Evolutionary conservation across 2,888 invertebrate species (phyloP), one percentile per base, ranked within the genome.

Genomic region (Latrodectus hesperus): DNA sequence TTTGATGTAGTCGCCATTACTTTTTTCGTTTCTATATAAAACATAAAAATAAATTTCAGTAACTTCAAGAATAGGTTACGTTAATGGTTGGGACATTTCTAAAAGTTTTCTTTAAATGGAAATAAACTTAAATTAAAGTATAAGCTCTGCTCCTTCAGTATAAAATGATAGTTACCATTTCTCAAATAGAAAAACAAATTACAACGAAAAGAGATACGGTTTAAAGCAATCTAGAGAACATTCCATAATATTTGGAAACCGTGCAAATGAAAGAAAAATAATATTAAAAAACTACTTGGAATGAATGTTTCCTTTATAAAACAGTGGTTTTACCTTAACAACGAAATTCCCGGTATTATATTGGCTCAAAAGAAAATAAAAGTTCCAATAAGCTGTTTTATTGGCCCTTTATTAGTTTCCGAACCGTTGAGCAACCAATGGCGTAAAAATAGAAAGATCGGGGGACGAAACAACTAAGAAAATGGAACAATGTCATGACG

Each of bases 401-500:
- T 70, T 82, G 55, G 55, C 22, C 75, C 60, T 82, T 82, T 82
- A 82, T 82, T 82, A 75, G 60, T 75, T 82, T 82, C 82, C 70
- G 68, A 51, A 70, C 51, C 82, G 68, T 75, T 82, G 75, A 82
- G 53, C 74, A 75, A 22, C 55, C 75, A 75, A 60, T 75, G 74
- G 60, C 74, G 75, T 68, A 75, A 55, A 82, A 67, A 68, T 17
- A 70, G 70, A n/a, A 67, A 68, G 55, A 73, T 72, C 81, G 65
- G 81, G 52, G 64, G 22, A 16, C 53, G 22, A 22, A 22, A 11
- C 26, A 52, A 53, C 53, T 64, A 55, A 67, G 74, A 65, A 81
- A 73, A 52, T 11, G 67, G 65, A 81, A 67, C 65, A 75, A 72
- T 60, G 60, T n/a, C 60, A 71, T 72, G 49, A 22, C 52, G 52